Conservation (phyloP, 2,113 vertebrate species). For the Channa argus region DNA sequence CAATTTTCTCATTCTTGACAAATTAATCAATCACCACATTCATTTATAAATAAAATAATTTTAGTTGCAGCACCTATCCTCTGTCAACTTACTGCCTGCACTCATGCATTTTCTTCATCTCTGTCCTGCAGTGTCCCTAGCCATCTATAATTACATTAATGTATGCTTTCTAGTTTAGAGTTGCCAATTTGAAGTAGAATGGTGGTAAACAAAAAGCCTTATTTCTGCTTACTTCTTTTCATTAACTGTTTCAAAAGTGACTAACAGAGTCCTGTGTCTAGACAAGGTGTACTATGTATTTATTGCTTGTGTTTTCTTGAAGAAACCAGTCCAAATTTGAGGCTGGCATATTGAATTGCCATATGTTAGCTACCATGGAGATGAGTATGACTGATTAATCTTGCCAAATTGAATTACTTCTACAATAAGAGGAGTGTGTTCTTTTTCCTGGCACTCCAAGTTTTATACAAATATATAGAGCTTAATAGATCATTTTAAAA, state of each 20-base stretch:
- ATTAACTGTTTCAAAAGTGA: neutral
- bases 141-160: neutral
- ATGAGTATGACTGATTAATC: slow-evolving; percentile 57
- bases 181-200: neutral
- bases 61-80: too few species aligned
- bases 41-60: too few species aligned
- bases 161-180: neutral
- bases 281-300: neutral
- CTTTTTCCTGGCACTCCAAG: slow-evolving; percentile 35
- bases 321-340: neutral
- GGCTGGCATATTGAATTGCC: too few species aligned
- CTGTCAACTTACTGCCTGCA: neutral
- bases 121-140: neutral
- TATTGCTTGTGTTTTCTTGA: slow-evolving; percentile 7
- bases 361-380: slow-evolving; percentile 39
- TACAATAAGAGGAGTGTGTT: slow-evolving; percentile 20
- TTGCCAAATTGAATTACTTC: slow-evolving; percentile 59
- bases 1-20: too few species aligned
- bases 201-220: neutral
- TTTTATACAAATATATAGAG: neutral
- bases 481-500: slow-evolving; percentile 32
- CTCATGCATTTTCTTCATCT: neutral
- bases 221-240: neutral
- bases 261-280: neutral
- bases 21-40: too few species aligned